Conservation (phyloP, 2,888 invertebrate species). For the Suillia variegata region DNA sequence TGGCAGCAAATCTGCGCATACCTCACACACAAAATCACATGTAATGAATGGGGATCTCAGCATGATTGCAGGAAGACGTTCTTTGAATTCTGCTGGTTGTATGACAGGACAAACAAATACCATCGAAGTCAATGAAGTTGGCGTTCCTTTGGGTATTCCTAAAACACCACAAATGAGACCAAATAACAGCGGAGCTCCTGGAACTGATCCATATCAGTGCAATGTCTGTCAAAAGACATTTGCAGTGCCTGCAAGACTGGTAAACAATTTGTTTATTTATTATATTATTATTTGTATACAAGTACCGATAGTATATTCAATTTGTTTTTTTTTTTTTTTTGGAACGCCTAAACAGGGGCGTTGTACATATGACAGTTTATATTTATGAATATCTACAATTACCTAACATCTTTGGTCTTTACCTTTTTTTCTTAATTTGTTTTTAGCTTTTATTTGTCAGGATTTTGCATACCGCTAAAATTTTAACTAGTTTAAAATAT, state of each 20-base stretch:
- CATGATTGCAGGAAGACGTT: constrained; percentile 41
- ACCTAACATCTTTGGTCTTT: no score
- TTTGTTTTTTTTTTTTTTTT: no score
- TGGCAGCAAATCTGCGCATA: constrained; percentile 76
- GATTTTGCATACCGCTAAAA: no score
- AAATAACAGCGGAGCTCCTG: constrained; percentile 45
- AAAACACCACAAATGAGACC: constrained; percentile 56
- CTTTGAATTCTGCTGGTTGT: neutral
- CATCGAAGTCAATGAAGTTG: constrained; percentile 41
- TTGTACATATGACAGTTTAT: no score
- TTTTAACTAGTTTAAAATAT: no score
- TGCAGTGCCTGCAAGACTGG: constrained; percentile 84
- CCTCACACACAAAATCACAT: constrained; percentile 73
- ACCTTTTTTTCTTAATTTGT: neutral
- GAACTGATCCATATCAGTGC: constrained; percentile 80
- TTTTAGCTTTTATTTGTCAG: no score
- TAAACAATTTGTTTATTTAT: no score
- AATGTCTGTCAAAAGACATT: constrained; percentile 90
- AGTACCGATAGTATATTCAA: no score
- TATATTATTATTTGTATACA: no score
- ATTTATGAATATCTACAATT: no score
- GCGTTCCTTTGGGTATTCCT: constrained; percentile 47
- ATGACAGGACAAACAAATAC: constrained; percentile 1
- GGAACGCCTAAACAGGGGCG: no score
- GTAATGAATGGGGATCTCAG: constrained; percentile 59